Evolutionary conservation across 1,140 invertebrate genomes (phyloP), one percentile per base, ranked within the genome.

Genomic region (Bombyx mandarina): DNA sequence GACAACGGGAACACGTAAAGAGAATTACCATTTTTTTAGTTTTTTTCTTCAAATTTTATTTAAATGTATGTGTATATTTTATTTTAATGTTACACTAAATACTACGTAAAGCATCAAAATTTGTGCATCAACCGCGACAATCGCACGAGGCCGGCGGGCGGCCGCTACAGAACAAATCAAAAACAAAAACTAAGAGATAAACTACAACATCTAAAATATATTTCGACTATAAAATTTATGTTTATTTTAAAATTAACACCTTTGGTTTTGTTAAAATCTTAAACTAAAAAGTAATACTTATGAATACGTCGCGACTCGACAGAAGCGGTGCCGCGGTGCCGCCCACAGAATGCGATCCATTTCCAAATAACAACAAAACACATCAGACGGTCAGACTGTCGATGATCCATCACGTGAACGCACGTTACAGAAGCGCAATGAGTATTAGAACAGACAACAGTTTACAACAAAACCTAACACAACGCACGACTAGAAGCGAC

Each of bases 41-140:
- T 54, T 43, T 56, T 49, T 43, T 45, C 12, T 12, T 48, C 48
- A 42, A n/a, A 49, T 43, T 55, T 47, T 47, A 66, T 71, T 62
- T 66, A 61, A 59, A 65, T 65, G 65, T 66, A 69, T 61, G 8
- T 63, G 54, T 57, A 58, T 58, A 56, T 58, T 46, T 52, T 61
- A 69, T 63, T 63, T 66, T 68, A 73, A 69, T 69, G 56, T 67
- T 74, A 74, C 66, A 69, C 73, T 73, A 80, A 76, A 63, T 60
- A 71, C 73, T 80, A 78, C 72, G 73, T 77, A 78, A 80, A 80
- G 77, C 77, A 75, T 77, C 72, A 74, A 35, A 65, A 64, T 73
- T 75, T 73, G 77, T 75, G 77, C 75, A 59, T 53, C 2, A 35
- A 5, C 26, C 26, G 26, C 26, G 26, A 35, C 26, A 35, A 5